A percentile compares a stretch with the other conserved stretches of the same genome.
phyloP scores from a whole-genome alignment of 1,140 invertebrate species.

The Macrocentrus cingulum region DNA sequence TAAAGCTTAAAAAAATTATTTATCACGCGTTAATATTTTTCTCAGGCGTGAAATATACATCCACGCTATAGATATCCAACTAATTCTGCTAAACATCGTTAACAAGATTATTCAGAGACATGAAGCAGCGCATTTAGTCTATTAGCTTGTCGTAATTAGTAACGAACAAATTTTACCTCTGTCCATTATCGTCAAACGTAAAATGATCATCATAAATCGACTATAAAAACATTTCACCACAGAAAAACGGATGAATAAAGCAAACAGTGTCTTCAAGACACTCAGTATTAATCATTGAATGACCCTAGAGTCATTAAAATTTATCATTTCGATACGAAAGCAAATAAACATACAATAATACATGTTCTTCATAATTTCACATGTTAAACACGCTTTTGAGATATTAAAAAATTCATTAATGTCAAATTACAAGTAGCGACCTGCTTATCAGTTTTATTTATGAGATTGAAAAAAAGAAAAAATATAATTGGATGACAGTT shows the following conservation, averaged over 20 bases:
- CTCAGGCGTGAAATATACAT: too few species aligned
- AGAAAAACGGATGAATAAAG: too few species aligned
- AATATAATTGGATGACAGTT: conserved; percentile 6
- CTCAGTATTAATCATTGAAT: too few species aligned
- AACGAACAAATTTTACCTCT: too few species aligned
- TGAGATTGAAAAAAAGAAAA: not conserved
- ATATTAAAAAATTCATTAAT: conserved; percentile 11
- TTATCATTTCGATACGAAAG: not conserved
- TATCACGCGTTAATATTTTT: too few species aligned
- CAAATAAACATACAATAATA: not conserved
- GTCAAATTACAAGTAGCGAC: not conserved
- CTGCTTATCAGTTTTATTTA: conserved; percentile 3
- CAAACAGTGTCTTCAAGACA: too few species aligned
- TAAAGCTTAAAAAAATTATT: too few species aligned
- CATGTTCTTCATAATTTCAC: not conserved
- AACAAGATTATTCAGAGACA: not conserved
- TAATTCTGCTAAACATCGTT: not conserved
- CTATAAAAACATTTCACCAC: too few species aligned
- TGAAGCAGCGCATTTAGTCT: not conserved
- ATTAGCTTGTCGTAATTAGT: not conserved
- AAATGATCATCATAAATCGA: too few species aligned
- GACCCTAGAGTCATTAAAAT: too few species aligned
- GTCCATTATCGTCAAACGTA: too few species aligned
- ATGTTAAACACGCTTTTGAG: not conserved
- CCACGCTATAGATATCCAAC: too few species aligned